phyloP scores from a whole-genome alignment of 2,797 vertebrate species.

The Malacoctenus gilli region DNA sequence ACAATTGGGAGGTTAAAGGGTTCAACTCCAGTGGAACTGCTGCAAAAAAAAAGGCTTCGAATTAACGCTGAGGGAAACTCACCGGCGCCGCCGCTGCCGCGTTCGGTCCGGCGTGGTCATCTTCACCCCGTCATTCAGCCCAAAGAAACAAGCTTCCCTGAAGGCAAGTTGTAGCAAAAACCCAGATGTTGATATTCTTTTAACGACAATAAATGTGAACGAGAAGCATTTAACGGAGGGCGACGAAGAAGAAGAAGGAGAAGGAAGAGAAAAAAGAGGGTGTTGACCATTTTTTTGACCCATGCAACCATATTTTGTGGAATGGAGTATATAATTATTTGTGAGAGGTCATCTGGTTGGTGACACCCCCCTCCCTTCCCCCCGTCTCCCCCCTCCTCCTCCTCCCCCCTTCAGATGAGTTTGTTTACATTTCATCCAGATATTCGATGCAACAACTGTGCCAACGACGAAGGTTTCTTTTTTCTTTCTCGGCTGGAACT shows the following conservation, averaged over 20 bases:
- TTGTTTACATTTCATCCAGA: constrained; percentile 60
- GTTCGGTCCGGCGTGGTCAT: constrained; percentile 37
- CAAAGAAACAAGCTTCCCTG: constrained; percentile 64
- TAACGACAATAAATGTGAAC: constrained; percentile 49
- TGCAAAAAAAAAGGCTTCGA: constrained; percentile 43
- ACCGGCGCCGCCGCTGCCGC: constrained; percentile 24
- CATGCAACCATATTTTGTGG: constrained; percentile 71
- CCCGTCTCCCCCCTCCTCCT: too few relatives aligned
- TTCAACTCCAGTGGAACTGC: constrained; percentile 37
- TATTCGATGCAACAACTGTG: constrained; percentile 73
- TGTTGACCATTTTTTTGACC: constrained; percentile 67
- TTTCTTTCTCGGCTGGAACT: constrained; percentile 63
- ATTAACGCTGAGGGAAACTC: constrained; percentile 35
- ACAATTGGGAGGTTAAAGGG: too few relatives aligned
- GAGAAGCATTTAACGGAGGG: constrained; percentile 46
- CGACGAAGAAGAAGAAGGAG: constrained; percentile 40
- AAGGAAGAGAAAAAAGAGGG: constrained; percentile 36
- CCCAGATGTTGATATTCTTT: constrained; percentile 56
- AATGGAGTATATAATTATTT: constrained; percentile 62
- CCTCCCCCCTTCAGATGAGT: constrained; percentile 37
- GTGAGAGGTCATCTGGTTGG: constrained; percentile 39
- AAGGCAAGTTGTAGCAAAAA: constrained; percentile 73
- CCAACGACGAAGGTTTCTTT: constrained; percentile 60
- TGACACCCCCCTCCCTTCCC: too few relatives aligned
- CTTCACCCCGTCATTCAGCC: constrained; percentile 52